Percentiles rank a stretch among this genome's conserved stretches.
Conservation (phyloP, 2,888 invertebrate species). For the Ochlodes sylvanus region DNA sequence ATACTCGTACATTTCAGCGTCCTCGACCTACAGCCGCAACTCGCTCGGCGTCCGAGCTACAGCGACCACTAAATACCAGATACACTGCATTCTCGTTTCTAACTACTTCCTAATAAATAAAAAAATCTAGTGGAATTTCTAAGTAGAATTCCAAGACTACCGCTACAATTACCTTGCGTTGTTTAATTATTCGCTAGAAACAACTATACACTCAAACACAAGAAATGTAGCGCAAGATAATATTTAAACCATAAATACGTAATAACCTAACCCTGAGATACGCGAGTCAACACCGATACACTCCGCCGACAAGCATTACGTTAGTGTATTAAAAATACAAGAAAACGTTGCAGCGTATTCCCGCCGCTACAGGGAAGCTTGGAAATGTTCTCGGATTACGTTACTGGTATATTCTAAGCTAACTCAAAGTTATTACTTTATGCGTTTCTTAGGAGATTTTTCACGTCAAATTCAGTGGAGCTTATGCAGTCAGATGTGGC, state of each 20-base stretch:
- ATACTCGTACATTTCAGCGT: no score
- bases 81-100: no score
- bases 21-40: no score
- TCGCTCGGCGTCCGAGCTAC: no score
- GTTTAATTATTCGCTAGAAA: no score
- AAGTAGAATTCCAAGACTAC: no score
- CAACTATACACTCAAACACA: not conserved
- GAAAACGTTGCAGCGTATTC: not conserved
- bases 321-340: constrained; percentile 29
- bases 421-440: constrained; percentile 34
- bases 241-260: constrained; percentile 6
- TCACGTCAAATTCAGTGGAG: constrained; percentile 35
- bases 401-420: constrained; percentile 17
- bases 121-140: no score
- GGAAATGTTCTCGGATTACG: constrained; percentile 7
- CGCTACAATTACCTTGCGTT: no score
- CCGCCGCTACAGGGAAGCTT: not conserved
- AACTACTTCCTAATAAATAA: no score
- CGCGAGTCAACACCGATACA: constrained; percentile 5
- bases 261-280: constrained; percentile 1
- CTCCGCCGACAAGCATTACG: constrained; percentile 16
- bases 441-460: constrained; percentile 36
- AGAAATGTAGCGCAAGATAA: not conserved
- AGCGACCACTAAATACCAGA: no score
- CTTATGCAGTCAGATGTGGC: constrained; percentile 35